These are phyloP conservation scores for Microplitis mediator DNA, from an alignment of 1,140 invertebrate genomes.

Conservation along the genomic window DNA sequence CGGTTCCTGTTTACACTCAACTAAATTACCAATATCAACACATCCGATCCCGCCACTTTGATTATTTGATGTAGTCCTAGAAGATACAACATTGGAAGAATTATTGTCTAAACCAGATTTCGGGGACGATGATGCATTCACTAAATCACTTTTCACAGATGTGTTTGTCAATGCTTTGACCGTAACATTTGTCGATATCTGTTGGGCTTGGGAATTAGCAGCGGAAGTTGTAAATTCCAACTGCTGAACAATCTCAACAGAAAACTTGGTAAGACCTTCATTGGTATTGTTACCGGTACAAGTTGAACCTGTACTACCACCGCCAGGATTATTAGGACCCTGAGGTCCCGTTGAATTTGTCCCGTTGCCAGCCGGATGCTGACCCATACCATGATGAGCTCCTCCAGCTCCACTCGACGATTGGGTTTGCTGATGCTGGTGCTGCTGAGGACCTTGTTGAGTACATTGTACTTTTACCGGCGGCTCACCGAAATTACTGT, in stretches of 20 bases:
- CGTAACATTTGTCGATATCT: conserved; percentile 91
- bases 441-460: conserved; percentile 53
- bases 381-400: conserved; percentile 51
- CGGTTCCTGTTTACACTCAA: conserved; percentile 86
- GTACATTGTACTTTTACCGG: conserved; percentile 79
- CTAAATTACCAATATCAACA: conserved; percentile 66
- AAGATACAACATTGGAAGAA: conserved; percentile 38
- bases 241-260: conserved; percentile 89
- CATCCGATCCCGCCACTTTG: conserved; percentile 43
- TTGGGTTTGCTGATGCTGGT: conserved; percentile 48
- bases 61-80: conserved; percentile 36
- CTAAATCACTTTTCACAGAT: conserved; percentile 76
- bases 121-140: conserved; percentile 61
- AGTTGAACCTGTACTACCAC: conserved; percentile 4
- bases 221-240: conserved; percentile 84
- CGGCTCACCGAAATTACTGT: conserved; percentile 69
- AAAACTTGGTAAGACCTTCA: conserved; percentile 79
- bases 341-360: conserved; percentile 45
- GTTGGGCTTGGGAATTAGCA: conserved; percentile 82
- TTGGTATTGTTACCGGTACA: conserved; percentile 44
- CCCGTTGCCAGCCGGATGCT: conserved; percentile 52
- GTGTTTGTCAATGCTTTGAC: conserved; percentile 86
- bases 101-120: conserved; percentile 56
- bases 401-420: conserved; percentile 41
- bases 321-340: conserved; percentile 38